Base-by-base conservation (phyloP, 2,888 invertebrate genomes). In the Bellardia pandia region DNA sequence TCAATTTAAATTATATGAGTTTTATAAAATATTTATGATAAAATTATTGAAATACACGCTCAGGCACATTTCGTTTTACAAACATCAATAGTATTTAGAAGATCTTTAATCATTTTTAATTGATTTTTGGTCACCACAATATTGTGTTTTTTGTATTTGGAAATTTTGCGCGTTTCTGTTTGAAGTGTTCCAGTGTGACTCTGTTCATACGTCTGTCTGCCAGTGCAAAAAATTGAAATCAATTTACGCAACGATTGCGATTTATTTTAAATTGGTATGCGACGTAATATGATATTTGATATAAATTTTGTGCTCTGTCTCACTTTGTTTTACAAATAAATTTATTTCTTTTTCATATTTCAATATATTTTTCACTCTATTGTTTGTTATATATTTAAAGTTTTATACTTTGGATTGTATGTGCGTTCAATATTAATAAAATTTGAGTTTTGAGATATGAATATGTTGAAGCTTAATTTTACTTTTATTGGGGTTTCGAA, bases 221-320 rank as follows among this genome's bases (percentile, higher is more conserved):
- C 60, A 14, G 64, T 78, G 74, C 74, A 78, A 77, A 72, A 86
- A 89, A 86, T 89, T 89, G 33, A 85, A 81, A 86, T 86, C 86
- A 88, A 89, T 89, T 88, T 84, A 87, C 85, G 86, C 88, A 81
- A 68, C 68, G 74, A n/a, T 85, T 74, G 79, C 66, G 66, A 45
- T 86, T 89, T 86, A 51, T 40, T 69, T 53, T 51, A 16, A 76
- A 88, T 89, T 86, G 78, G 42, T 64, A 75, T 86, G 86, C 86
- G 78, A 69, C 80, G 74, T 81, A 86, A 83, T 83, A 76, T 30
- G 85, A 86, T 71, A 82, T 45, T 58, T 16, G 60, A 45, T 51
- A 77, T 78, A 51, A 16, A 72, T 23, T 23, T 53, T 60, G 16
- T 76, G 14, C 2, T 51, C 4, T 68, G 45, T 23, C 13, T 66